phyloP scores from a whole-genome alignment of 2,113 vertebrate genomes.

The Amazona vittata region DNA sequence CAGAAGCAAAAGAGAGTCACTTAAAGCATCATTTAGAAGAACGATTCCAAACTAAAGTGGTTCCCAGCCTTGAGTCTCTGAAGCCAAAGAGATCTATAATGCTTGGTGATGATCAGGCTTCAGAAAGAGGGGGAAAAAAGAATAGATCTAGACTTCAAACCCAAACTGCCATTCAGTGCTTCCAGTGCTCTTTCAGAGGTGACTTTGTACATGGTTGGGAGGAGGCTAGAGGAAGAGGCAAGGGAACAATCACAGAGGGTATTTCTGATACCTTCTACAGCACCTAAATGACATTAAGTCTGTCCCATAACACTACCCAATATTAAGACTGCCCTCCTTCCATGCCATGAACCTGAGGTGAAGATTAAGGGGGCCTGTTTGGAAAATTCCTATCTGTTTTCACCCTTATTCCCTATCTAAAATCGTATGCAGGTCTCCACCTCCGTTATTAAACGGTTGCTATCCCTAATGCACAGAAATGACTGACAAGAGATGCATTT shows the following conservation, averaged over 20 bases:
- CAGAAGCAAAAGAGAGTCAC: neutral
- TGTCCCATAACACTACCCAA: neutral
- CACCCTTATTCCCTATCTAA: neutral
- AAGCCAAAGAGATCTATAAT: neutral
- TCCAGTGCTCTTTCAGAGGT: neutral
- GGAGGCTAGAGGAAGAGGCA: neutral
- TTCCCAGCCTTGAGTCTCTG: neutral
- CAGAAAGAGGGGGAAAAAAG: neutral
- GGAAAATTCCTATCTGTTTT: neutral
- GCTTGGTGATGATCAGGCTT: neutral
- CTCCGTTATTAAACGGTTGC: neutral
- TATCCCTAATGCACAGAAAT: neutral
- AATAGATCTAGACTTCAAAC: neutral
- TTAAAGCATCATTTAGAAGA: neutral
- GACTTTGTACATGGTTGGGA: neutral
- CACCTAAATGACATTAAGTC: neutral
- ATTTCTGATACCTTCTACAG: neutral
- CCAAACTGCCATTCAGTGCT: neutral
- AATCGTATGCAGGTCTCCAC: neutral
- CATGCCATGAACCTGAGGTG: accelerated
- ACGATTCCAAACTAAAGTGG: neutral
- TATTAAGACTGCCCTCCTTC: neutral
- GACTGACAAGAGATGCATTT: neutral
- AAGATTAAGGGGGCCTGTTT: neutral
- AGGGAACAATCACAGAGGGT: neutral